Base-by-base conservation (phyloP, 2,113 vertebrate species). In the Eudyptes chrysolophus region DNA sequence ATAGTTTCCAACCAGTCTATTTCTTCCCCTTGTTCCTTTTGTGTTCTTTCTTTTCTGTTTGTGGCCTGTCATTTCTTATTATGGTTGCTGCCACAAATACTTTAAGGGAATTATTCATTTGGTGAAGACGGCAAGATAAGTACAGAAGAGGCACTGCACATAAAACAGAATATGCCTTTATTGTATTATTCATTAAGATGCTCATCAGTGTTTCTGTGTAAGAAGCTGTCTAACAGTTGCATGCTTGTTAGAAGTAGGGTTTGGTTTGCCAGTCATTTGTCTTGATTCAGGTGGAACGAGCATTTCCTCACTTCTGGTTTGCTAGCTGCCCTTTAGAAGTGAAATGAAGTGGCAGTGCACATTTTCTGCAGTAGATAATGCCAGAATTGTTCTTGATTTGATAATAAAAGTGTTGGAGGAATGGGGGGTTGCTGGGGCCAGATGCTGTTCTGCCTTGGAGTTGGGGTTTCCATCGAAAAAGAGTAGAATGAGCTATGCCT, bases 31-130 rank as follows among this genome's bases (percentile, higher is more conserved):
- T 72, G 11, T 77, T 95, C 38, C 29, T 90, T 76, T 57, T 92
- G 36, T 87, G 46, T 42, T 72, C 44, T 32, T 78, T 71, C 26
- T 78, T 94, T 89, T 76, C 49, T 88, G 54, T 86, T 90, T 86
- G 60, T 82, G 75, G 38, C 55, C 88, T 97, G 89, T 93, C 68
- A 75, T n/a, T 96, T 92, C 48, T 71, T 80, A 24, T 61, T 92
- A 62, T 42, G 78, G 20, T 65, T 90, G 58, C 75, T 94, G 79
- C 49, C 78, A 92, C 82, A 85, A 46, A 83, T 83, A 32, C 46
- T 97, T 76, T 49, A 85, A 96, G 78, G 68, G 95, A 94, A 92
- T 96, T 96, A 90, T 87, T 96, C 32, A 94, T 94, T 93, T 81
- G 88, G 48, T 61, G 78, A 83, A 95, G 94, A 88, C 68, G 75